Evolutionary conservation across 2,113 vertebrate genomes (phyloP).

Genomic region (Dendrocopos noguchii): DNA sequence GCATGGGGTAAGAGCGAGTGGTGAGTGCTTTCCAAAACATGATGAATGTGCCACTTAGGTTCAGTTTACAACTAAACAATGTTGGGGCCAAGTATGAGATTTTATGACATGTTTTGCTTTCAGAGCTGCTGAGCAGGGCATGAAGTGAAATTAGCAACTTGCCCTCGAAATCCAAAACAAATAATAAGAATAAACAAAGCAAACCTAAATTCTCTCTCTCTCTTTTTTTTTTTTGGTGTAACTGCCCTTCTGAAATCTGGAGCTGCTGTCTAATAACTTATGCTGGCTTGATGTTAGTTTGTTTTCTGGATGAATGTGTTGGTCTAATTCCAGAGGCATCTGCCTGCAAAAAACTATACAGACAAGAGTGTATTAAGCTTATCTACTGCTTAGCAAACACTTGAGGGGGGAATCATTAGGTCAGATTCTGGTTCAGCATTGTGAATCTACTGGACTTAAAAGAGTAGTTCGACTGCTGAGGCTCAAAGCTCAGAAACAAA

Average conservation of each 20-base stretch:
- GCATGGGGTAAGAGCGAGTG: not conserved
- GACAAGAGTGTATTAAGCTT: not conserved
- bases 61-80: not conserved
- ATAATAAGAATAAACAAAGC: not conserved
- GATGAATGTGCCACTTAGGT: constrained; percentile 18
- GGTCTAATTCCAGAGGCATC: constrained; percentile 18
- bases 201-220: not conserved
- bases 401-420: not conserved
- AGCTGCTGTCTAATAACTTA: not conserved
- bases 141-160: not conserved
- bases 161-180: not conserved
- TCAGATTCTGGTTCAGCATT: not conserved
- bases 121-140: not conserved
- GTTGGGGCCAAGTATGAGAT: not conserved
- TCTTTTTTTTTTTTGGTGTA: not conserved
- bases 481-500: not conserved
- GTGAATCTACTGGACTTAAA: not conserved
- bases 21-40: not conserved
- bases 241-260: not conserved
- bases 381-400: not conserved
- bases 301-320: constrained; percentile 2
- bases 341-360: constrained; percentile 1
- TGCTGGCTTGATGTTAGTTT: not conserved
- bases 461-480: not conserved
- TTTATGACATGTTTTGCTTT: constrained; percentile 37